Percentiles rank a stretch among this genome's conserved stretches.
phyloP scores from a whole-genome alignment of 2,797 vertebrate genomes.

The Graptemys geographica region DNA sequence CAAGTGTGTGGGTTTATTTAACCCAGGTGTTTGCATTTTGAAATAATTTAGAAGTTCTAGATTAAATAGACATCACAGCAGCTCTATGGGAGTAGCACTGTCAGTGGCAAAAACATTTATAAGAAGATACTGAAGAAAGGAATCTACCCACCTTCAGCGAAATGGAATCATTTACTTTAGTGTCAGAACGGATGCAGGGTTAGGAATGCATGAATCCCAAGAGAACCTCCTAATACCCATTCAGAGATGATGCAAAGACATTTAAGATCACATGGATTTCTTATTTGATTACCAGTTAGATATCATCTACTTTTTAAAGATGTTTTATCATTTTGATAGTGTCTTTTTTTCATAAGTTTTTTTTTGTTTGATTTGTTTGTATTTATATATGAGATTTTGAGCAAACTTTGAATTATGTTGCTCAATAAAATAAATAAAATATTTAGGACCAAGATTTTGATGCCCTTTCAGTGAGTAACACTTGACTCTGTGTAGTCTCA shows the following conservation, averaged over 20 bases:
- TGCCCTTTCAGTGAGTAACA: background rate
- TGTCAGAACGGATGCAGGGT: conserved; percentile 6
- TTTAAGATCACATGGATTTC: background rate
- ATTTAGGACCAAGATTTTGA: background rate
- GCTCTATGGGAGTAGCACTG: background rate
- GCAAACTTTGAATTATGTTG: background rate
- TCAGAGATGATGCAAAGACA: background rate
- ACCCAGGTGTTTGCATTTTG: background rate
- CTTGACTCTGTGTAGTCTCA: background rate
- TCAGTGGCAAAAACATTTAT: background rate
- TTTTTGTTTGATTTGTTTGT: background rate
- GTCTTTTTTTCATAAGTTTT: background rate
- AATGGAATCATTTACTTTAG: background rate
- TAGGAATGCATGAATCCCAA: background rate
- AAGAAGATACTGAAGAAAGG: background rate
- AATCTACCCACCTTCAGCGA: background rate
- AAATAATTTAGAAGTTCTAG: conserved; percentile 5
- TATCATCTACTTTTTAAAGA: background rate
- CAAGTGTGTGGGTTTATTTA: background rate
- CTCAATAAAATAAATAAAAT: background rate
- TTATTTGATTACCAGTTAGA: background rate
- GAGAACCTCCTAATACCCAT: background rate
- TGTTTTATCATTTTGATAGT: background rate
- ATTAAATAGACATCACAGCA: background rate
- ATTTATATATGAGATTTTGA: background rate